Percentiles rank a stretch among this genome's conserved stretches.
Conservation (phyloP, 2,113 vertebrate genomes). For the Diphyllodes magnificus region DNA sequence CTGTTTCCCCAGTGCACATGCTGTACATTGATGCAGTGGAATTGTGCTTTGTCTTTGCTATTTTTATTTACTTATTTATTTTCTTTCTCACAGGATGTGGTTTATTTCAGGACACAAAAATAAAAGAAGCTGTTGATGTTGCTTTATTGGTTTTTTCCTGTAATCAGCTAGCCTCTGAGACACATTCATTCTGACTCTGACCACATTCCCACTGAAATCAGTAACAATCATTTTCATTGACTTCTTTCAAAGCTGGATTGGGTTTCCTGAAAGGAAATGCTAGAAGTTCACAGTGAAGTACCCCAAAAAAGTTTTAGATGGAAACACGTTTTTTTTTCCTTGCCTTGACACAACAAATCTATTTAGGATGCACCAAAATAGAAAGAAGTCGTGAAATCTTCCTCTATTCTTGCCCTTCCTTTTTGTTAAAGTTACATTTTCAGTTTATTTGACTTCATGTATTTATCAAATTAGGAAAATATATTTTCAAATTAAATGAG, state of each 20-base stretch:
- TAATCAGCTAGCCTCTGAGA: not conserved
- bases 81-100: not conserved
- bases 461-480: not conserved
- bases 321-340: not conserved
- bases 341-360: not conserved
- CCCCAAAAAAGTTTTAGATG: not conserved
- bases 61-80: not conserved
- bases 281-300: conserved; percentile 13
- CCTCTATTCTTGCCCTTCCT: not conserved
- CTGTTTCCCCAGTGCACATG: not conserved
- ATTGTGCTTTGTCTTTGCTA: conserved; percentile 8
- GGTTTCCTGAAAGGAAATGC: not conserved
- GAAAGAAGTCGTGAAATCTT: not conserved
- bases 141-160: not conserved
- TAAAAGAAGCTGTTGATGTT: conserved; percentile 14
- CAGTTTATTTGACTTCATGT: not conserved
- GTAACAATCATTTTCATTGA: conserved; percentile 13
- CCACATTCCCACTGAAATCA: conserved; percentile 2
- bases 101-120: conserved; percentile 41
- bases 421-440: not conserved
- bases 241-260: not conserved
- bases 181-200: not conserved
- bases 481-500: not conserved
- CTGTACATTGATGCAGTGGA: conserved; percentile 24
- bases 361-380: not conserved